A percentile compares a stretch with the other conserved stretches of the same genome.
Evolutionary conservation across 2,797 vertebrate species (phyloP).

Genomic region (Sebastes umbrosus): DNA sequence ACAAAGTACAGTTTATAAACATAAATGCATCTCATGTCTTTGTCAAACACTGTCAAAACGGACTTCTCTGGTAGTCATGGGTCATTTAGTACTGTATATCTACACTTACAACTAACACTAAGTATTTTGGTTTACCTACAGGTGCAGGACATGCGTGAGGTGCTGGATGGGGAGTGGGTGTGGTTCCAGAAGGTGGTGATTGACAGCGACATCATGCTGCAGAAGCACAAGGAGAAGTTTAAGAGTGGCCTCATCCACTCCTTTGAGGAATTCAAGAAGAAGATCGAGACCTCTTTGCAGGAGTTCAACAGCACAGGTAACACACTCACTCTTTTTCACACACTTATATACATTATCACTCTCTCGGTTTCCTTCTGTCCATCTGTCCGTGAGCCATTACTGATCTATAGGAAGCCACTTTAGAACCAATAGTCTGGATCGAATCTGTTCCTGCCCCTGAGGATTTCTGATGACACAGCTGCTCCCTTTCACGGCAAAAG

Average conservation of each 20-base stretch:
- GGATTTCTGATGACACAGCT: neutral
- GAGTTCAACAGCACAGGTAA: slow-evolving; percentile 83
- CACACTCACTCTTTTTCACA: neutral
- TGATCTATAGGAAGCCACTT: neutral
- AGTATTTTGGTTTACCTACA: slow-evolving; percentile 48
- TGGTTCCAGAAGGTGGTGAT: slow-evolving; percentile 86
- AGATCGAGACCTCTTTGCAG: slow-evolving; percentile 75
- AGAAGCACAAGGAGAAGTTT: slow-evolving; percentile 87
- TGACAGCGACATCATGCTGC: slow-evolving; percentile 84
- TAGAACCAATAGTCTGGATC: slow-evolving; percentile 11
- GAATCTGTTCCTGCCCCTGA: slow-evolving; percentile 4
- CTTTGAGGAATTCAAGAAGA: slow-evolving; percentile 87
- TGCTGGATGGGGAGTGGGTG: slow-evolving; percentile 83
- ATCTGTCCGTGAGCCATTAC: slow-evolving; percentile 4
- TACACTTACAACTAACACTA: neutral
- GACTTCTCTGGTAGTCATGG: neutral
- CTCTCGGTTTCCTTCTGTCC: neutral
- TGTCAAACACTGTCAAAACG: neutral
- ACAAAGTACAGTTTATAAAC: neutral
- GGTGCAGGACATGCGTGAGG: slow-evolving; percentile 83
- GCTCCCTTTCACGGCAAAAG: neutral
- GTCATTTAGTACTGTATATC: neutral
- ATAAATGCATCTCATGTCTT: neutral
- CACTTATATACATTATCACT: neutral
- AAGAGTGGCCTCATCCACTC: slow-evolving; percentile 81